Evolutionary conservation across 2,113 vertebrate species (phyloP), one percentile per base, ranked within the genome.

Genomic region (Sterrhoptilus dennistouni): DNA sequence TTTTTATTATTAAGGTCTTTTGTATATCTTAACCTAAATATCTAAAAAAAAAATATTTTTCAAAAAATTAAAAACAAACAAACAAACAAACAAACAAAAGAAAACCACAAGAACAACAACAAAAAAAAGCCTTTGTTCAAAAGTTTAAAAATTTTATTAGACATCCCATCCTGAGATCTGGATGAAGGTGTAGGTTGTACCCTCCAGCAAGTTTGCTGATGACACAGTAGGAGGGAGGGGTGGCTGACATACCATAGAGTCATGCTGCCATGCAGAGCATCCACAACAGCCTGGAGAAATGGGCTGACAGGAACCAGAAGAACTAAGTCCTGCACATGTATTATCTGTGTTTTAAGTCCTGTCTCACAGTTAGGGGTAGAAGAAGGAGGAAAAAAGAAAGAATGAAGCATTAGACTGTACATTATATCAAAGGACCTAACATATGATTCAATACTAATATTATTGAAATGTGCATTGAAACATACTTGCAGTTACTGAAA

Each of bases 391-490:
- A 11, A 42, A 70, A 70, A 28, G 21, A 31, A 66, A 24, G 52
- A 96, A 92, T 50, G 33, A 90, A 96, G 8, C 24, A 59, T 94
- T 94, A 86, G 52, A 85, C 28, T 93, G 42, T 21, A 61, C 78
- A 61, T 95, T 83, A 65, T 90, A 65, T 38, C 64, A 83, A 89
- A 70, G 23, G 45, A 95, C 76, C 63, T 86, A 63, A 65, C 52
- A 83, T 75, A 83, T 35, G 70, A 91, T 60, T 95, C 69, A 70
- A 36, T 80, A 68, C 64, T 88, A 91, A 64, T 90, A 28, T 90
- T 95, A 91, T n/a, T 94, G 61, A 72, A 33, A 83, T 22, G 22
- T 89, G 45, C 89, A 96, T 87, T 94, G 76, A 95, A 74, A 70
- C 11, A 79, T 75, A 90, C 63, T 93, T 84, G 79, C 44, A 95